phyloP scores from a whole-genome alignment of 2,888 invertebrate species.

The Oasisia sp. region DNA sequence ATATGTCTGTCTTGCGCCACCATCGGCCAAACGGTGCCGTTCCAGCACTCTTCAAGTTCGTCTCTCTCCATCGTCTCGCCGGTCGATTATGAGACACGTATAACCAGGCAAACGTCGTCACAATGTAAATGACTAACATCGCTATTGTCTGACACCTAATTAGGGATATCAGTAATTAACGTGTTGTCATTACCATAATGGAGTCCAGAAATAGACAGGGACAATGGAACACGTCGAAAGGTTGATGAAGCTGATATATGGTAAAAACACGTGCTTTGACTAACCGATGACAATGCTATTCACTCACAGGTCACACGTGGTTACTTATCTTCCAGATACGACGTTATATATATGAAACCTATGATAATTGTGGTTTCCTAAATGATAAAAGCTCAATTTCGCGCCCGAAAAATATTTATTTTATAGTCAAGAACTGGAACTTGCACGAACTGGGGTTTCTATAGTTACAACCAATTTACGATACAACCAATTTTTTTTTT shows the following conservation, averaged over 20 bases:
- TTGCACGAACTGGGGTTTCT: no score
- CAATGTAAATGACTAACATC: neutral
- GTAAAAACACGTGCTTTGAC: neutral
- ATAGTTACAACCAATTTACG: neutral
- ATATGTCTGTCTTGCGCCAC: no score
- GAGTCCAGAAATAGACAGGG: neutral
- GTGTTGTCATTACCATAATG: neutral
- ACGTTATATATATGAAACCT: no score
- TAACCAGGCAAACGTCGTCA: neutral
- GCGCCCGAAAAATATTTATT: neutral
- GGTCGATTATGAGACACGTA: no score
- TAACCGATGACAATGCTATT: neutral
- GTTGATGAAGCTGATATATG: neutral
- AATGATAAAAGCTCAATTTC: neutral
- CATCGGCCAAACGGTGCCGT: no score
- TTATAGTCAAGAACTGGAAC: neutral
- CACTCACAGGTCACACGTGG: neutral
- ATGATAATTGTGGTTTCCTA: neutral
- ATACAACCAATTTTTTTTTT: neutral
- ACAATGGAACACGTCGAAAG: neutral
- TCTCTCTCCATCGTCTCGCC: no score
- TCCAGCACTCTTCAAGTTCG: no score
- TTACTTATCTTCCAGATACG: neutral
- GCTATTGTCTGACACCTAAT: neutral
- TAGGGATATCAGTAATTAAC: neutral